These are phyloP conservation scores for Brachionus plicatilis DNA, from an alignment of 1,140 invertebrate species.

Conservation along the genomic window DNA sequence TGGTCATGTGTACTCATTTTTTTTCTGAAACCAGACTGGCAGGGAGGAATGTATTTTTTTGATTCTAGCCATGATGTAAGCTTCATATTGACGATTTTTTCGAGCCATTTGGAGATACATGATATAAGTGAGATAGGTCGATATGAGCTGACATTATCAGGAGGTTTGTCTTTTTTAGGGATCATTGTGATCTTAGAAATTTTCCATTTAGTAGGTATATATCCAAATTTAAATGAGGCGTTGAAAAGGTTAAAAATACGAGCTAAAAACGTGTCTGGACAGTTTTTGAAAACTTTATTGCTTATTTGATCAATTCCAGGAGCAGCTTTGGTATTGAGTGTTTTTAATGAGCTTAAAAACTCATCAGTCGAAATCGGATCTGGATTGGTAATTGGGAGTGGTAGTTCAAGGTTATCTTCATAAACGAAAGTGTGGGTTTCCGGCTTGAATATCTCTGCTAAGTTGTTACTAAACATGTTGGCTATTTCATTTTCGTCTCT, in stretches of 20 bases:
- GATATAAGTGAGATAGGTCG: constrained; percentile 41
- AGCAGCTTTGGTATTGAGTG: neutral
- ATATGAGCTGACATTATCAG: neutral
- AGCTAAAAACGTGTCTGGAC: neutral
- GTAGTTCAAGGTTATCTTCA: neutral
- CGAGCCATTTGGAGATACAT: constrained; percentile 37
- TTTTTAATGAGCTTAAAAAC: neutral
- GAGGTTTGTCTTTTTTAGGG: constrained; percentile 40
- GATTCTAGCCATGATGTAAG: neutral
- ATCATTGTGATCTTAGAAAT: constrained; percentile 32
- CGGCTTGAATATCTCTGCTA: neutral
- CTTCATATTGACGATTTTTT: constrained; percentile 36
- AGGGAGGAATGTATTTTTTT: too few species aligned
- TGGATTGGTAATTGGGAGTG: neutral
- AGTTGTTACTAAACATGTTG: neutral
- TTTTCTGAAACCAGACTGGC: too few species aligned
- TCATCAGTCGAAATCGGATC: neutral
- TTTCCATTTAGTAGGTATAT: constrained; percentile 38
- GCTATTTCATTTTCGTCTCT: neutral
- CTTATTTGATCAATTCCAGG: neutral
- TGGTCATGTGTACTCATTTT: too few species aligned
- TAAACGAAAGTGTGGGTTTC: neutral
- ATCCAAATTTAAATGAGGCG: neutral
- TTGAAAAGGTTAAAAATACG: neutral
- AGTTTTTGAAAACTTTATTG: constrained; percentile 4